phyloP scores from a whole-genome alignment of 2,888 invertebrate genomes.

The Cactoblastis cactorum region DNA sequence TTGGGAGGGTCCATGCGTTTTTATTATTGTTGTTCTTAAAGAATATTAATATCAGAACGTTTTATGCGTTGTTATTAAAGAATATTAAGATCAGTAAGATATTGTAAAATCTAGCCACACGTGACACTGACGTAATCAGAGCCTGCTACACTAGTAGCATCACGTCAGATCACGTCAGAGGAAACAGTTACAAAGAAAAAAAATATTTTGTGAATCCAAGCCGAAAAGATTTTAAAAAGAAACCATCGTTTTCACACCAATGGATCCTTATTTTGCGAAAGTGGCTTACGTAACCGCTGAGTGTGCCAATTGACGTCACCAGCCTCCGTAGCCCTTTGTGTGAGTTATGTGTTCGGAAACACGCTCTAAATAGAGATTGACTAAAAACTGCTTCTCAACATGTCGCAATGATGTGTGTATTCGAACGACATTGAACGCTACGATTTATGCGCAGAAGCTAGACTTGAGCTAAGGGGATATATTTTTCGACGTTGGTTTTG shows the following conservation, averaged over 20 bases:
- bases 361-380: background rate
- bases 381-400: background rate
- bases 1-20: too few species aligned
- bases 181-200: too few species aligned
- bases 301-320: slow-evolving; percentile 10
- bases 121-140: too few species aligned
- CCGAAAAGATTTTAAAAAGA: background rate
- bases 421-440: background rate
- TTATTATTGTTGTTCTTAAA: too few species aligned
- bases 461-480: too few species aligned
- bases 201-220: background rate
- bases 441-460: background rate
- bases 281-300: background rate
- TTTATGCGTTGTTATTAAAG: too few species aligned
- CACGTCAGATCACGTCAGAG: too few species aligned
- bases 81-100: too few species aligned
- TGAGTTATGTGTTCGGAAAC: background rate
- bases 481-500: too few species aligned
- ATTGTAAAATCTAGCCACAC: too few species aligned
- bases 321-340: background rate
- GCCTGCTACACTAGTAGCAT: too few species aligned
- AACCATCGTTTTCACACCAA: background rate
- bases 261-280: slow-evolving; percentile 2
- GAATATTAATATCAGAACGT: too few species aligned
- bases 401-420: background rate